phyloP scores from a whole-genome alignment of 2,113 vertebrate species.

The Cyprinodon variegatus region DNA sequence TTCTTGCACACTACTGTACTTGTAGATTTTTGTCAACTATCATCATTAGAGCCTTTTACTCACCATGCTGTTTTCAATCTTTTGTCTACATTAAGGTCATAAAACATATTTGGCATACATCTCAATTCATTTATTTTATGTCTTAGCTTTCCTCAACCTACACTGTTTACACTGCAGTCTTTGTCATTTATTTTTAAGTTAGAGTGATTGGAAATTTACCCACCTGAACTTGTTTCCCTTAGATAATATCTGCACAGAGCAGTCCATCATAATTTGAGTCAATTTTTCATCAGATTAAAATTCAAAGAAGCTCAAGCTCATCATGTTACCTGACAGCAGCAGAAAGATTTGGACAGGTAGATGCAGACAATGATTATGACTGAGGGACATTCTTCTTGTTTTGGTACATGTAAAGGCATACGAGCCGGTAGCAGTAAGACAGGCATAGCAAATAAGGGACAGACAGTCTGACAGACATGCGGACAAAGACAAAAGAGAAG shows the following conservation, averaged over 20 bases:
- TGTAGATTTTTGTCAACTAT: not conserved
- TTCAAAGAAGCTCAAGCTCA: not conserved
- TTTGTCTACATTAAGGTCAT: not conserved
- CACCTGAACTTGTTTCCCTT: not conserved
- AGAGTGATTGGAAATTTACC: not conserved
- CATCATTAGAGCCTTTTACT: not conserved
- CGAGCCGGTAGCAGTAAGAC: slow-evolving; percentile 22
- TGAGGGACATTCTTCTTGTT: not conserved
- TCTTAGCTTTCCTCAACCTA: not conserved
- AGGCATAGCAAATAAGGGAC: slow-evolving; percentile 19
- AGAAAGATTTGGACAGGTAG: not conserved
- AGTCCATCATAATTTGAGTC: not conserved
- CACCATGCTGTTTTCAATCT: not conserved
- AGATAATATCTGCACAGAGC: not conserved
- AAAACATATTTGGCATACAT: not conserved
- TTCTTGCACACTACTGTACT: not conserved
- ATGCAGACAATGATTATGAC: not conserved
- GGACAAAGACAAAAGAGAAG: slow-evolving; percentile 59
- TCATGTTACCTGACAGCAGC: slow-evolving; percentile 40
- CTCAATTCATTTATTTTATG: not conserved
- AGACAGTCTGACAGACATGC: slow-evolving; percentile 35
- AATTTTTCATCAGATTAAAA: not conserved
- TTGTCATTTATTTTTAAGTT: not conserved
- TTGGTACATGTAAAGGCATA: slow-evolving; percentile 20
- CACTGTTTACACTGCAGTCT: not conserved